Percentiles rank a stretch among this genome's conserved stretches.
phyloP scores from a whole-genome alignment of 2,888 invertebrate genomes.

The Elegia similella region DNA sequence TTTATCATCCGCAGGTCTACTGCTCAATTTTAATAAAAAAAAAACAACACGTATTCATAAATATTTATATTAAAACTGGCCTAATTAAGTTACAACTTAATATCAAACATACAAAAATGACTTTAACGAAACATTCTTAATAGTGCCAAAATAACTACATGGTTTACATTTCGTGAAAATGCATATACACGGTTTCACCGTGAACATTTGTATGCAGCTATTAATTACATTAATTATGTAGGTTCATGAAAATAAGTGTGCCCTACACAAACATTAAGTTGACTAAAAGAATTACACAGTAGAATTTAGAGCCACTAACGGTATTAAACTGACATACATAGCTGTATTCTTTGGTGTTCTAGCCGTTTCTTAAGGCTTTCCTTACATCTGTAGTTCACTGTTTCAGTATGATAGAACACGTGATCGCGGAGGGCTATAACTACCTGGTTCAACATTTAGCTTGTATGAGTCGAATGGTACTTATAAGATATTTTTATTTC shows the following conservation, averaged over 20 bases:
- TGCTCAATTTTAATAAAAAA: background rate
- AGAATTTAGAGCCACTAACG: slow-evolving; percentile 37
- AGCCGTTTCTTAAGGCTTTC: slow-evolving; percentile 58
- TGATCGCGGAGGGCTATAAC: background rate
- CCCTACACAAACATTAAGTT: slow-evolving; percentile 31
- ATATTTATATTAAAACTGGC: slow-evolving; percentile 69
- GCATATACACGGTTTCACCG: slow-evolving; percentile 50
- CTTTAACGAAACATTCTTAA: slow-evolving; percentile 29
- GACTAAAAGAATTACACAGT: slow-evolving; percentile 19
- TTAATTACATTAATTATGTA: background rate
- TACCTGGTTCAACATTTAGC: background rate
- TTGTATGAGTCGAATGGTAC: background rate
- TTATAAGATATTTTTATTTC: background rate
- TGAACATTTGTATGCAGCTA: slow-evolving; percentile 12
- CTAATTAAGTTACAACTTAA: slow-evolving; percentile 66
- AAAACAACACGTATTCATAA: slow-evolving; percentile 43
- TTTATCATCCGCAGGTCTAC: background rate
- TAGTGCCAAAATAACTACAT: background rate
- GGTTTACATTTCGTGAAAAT: slow-evolving; percentile 13
- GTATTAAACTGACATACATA: slow-evolving; percentile 41
- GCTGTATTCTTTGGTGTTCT: slow-evolving; percentile 76
- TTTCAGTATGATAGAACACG: slow-evolving; percentile 5
- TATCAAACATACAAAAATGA: slow-evolving; percentile 48
- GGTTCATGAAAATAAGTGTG: slow-evolving; percentile 30
- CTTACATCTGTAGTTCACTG: slow-evolving; percentile 31